Percentiles rank a stretch among this genome's conserved stretches.
Conservation (phyloP, 2,113 vertebrate genomes). For the Peromyscus californicus region DNA sequence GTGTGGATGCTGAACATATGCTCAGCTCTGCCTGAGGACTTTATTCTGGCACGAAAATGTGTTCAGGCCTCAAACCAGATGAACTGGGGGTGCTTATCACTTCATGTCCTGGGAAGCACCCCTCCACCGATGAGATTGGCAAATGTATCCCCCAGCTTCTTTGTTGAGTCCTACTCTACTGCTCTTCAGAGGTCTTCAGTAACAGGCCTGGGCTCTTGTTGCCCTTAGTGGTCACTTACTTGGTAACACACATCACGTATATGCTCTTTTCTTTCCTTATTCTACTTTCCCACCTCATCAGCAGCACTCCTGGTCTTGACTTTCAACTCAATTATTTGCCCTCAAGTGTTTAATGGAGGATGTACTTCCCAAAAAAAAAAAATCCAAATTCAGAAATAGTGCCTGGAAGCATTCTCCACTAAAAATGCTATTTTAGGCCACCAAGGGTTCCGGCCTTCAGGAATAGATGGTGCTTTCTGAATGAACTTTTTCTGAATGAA, state of each 20-base stretch:
- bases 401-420: neutral
- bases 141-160: neutral
- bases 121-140: neutral
- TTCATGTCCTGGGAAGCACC: neutral
- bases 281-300: neutral
- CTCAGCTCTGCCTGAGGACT: neutral
- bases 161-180: neutral
- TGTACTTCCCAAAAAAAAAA: neutral
- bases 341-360: neutral
- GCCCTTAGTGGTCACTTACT: neutral
- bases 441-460: neutral
- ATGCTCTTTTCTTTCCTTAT: neutral
- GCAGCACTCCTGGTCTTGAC: conserved; percentile 7
- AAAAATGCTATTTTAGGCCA: conserved; percentile 24
- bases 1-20: neutral
- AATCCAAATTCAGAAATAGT: conserved; percentile 14
- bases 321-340: neutral
- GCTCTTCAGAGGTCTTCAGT: neutral
- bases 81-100: neutral
- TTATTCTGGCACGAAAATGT: neutral
- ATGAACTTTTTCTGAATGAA: neutral
- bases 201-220: neutral
- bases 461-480: neutral
- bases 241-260: neutral
- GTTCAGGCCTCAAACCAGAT: neutral